A percentile compares a stretch with the other conserved stretches of the same genome.
Evolutionary conservation across 2,113 vertebrate species (phyloP).

Genomic region (Xyrauchen texanus): DNA sequence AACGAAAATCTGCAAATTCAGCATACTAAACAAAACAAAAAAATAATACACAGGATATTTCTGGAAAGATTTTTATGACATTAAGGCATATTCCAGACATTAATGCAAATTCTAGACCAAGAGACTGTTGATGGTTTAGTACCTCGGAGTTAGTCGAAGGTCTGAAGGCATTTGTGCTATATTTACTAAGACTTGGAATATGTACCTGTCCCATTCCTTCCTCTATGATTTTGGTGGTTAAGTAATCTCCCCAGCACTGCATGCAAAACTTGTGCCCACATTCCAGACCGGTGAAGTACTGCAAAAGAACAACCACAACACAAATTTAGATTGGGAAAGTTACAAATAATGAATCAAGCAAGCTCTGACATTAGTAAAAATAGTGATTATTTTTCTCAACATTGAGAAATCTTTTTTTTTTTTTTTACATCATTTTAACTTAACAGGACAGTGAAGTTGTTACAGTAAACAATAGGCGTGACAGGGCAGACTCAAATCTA

Average conservation of each 20-base stretch:
- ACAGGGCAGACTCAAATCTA: too few species aligned
- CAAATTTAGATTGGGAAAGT: neutral
- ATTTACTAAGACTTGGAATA: neutral
- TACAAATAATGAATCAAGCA: neutral
- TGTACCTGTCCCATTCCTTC: slow-evolving; percentile 99
- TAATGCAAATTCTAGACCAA: neutral
- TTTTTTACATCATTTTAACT: too few species aligned
- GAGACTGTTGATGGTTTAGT: neutral
- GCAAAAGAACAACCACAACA: slow-evolving; percentile 41
- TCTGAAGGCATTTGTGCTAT: neutral
- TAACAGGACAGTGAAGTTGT: too few species aligned
- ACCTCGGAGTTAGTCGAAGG: too few species aligned
- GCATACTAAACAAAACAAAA: neutral
- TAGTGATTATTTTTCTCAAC: neutral
- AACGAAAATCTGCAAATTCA: neutral
- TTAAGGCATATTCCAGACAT: neutral
- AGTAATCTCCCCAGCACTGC: slow-evolving; percentile 99
- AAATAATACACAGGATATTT: neutral
- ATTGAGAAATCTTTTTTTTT: too few species aligned
- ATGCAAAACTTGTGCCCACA: slow-evolving; percentile 99
- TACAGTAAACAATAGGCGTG: too few species aligned
- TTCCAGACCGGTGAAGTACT: slow-evolving; percentile 99
- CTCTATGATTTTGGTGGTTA: slow-evolving; percentile 99
- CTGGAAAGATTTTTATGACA: neutral
- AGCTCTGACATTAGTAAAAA: neutral